Evolutionary conservation across 2,888 invertebrate species (phyloP), one percentile per base, ranked within the genome.

Genomic region (Druceiella hillmani): DNA sequence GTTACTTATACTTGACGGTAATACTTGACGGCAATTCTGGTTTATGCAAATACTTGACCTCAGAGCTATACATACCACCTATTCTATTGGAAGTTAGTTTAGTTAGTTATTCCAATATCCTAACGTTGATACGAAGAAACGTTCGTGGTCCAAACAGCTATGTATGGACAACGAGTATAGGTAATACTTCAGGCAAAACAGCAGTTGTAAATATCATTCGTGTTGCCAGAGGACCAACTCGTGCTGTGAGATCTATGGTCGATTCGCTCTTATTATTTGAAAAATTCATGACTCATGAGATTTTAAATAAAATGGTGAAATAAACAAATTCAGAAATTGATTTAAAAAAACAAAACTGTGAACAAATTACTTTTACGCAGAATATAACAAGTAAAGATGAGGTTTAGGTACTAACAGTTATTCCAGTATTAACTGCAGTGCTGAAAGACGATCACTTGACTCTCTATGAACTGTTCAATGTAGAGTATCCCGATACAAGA

Each of bases 401-500:
- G 27, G 10, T 27, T 5, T 10, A 12, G 11, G 27, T 12, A 10
- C 27, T 27, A 10, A 7, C 11, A 5, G 27, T n/a, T 10, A 27
- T 27, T 10, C 27, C 11, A 10, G 27, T 27, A 5, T 27, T 27
- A 10, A 27, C 27, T 27, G 27, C 27, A 5, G 27, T 12, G 9
- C 27, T 27, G 27, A 27, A 27, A 27, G 27, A 27, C 10, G 11
- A 27, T 27, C 27, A 27, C 11, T 12, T 27, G 27, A 27, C 27
- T 10, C 10, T 27, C 5, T n/a, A 27, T 27, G 27, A 27, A 27
- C 11, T 27, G 27, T 27, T 27, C 10, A 27, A 27, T 12, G 11
- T 10, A 27, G 27, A 27, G 10, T 27, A 27, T 27, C 11, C 27
- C 5, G 10, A 12, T 27, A 27, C 27, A n/a, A 27, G 27, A 27